Percentiles rank a stretch among this genome's conserved stretches.
Conservation (phyloP, 2,888 invertebrate genomes). For the Xiphydria camelus region DNA sequence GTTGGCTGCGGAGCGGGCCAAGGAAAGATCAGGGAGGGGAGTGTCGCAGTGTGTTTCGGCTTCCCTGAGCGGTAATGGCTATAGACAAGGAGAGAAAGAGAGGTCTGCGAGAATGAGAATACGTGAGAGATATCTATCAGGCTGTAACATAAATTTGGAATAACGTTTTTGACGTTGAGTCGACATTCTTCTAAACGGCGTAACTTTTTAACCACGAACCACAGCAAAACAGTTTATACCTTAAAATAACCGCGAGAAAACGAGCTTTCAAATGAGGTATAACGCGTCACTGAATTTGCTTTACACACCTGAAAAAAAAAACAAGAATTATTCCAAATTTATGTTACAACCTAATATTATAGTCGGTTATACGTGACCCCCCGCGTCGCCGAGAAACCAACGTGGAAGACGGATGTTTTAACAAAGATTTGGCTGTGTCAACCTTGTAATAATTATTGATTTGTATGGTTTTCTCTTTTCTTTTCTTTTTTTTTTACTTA, state of each 20-base stretch:
- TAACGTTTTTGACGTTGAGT: too few species aligned
- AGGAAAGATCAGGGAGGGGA: too few species aligned
- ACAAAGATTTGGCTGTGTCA: conserved; percentile 51
- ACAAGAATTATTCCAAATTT: too few species aligned
- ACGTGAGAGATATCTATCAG: conserved; percentile 7
- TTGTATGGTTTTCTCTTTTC: conserved; percentile 25
- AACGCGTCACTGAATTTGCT: background rate
- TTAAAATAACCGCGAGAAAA: background rate
- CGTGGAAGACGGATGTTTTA: conserved; percentile 36
- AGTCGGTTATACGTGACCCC: too few species aligned
- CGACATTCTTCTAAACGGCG: too few species aligned
- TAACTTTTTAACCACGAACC: too few species aligned
- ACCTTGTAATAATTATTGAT: conserved; percentile 44
- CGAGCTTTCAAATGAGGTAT: background rate
- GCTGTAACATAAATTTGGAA: too few species aligned
- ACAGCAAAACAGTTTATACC: too few species aligned
- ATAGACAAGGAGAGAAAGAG: conserved; percentile 5
- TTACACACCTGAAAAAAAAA: background rate
- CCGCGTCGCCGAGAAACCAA: too few species aligned
- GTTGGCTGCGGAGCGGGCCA: conserved; percentile 30
- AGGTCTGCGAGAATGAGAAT: conserved; percentile 2
- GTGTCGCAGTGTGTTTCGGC: conserved; percentile 13
- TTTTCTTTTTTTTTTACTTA: conserved; percentile 34
- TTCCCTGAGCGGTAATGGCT: conserved; percentile 8
- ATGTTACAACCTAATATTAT: too few species aligned